Evolutionary conservation across 37 sponge, comb jelly and placozoan species (phyloP).

Genomic region (Spongilla lacustris): DNA sequence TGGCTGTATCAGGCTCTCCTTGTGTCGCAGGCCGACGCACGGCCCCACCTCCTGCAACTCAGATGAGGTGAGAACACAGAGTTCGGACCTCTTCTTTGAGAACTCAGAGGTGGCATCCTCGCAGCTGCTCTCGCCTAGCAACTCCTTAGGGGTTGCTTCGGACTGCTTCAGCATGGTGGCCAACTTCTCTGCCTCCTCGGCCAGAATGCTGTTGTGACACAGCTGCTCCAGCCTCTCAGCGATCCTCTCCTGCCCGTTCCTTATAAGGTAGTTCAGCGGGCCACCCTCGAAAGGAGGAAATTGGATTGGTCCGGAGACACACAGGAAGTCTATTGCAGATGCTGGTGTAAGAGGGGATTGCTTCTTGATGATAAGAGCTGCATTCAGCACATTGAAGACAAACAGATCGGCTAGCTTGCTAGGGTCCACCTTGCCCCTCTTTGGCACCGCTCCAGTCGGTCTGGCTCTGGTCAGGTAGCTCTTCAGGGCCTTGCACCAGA

Average conservation of each 20-base stretch:
- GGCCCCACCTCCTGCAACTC: constrained; percentile 3
- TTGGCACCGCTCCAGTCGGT: too few species aligned
- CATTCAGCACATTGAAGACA: not conserved
- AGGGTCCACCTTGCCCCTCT: too few species aligned
- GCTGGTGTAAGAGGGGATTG: not conserved
- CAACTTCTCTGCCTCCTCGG: too few species aligned
- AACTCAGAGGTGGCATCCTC: too few species aligned
- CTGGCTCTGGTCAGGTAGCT: not conserved
- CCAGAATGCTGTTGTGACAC: too few species aligned
- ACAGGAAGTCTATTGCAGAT: constrained; percentile 29
- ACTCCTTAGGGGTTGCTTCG: too few species aligned
- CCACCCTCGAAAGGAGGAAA: constrained; percentile 65
- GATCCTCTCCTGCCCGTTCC: not conserved
- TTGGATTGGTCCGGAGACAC: constrained; percentile 30
- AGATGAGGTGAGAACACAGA: too few species aligned
- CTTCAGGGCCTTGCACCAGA: not conserved
- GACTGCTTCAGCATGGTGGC: too few species aligned
- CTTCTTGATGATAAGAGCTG: constrained; percentile 4
- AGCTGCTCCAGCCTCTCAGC: too few species aligned
- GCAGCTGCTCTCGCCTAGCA: too few species aligned
- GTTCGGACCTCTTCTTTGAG: too few species aligned
- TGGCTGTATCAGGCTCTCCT: too few species aligned
- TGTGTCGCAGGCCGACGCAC: not conserved
- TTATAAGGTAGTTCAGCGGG: constrained; percentile 28
- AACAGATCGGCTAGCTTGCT: constrained; percentile 4